Percentiles rank a stretch among this genome's conserved stretches.
Conservation (phyloP, 2,888 invertebrate species). For the Fragum whitleyi region DNA sequence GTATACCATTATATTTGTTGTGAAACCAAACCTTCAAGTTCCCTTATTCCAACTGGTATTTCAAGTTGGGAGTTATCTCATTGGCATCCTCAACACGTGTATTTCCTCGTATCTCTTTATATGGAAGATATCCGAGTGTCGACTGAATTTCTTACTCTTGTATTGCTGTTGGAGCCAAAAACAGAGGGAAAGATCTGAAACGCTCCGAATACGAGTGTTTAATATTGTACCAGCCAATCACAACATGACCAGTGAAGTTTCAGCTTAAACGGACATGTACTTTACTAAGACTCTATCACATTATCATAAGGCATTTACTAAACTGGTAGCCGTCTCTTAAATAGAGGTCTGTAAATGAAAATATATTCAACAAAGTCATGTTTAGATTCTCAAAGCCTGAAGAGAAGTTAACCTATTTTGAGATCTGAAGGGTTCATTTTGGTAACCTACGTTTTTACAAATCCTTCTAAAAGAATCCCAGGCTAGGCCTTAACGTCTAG, state of each 20-base stretch:
- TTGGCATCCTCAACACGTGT: not conserved
- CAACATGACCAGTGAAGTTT: not conserved
- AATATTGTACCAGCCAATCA: not conserved
- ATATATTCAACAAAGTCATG: no score
- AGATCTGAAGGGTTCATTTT: no score
- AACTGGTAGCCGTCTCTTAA: no score
- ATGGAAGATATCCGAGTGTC: constrained; percentile 2
- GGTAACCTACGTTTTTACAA: no score
- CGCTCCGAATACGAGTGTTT: not conserved
- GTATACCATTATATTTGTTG: not conserved
- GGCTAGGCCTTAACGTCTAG: no score
- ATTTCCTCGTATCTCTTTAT: constrained; percentile 6
- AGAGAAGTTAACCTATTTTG: no score
- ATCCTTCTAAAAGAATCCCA: no score
- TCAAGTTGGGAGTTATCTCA: not conserved
- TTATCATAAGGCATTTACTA: no score
- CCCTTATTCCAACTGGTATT: not conserved
- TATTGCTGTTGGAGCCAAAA: not conserved
- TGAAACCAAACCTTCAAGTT: not conserved
- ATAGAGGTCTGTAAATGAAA: no score
- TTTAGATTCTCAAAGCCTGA: no score
- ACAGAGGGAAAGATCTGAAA: not conserved
- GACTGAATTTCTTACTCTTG: not conserved
- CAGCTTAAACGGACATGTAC: not conserved
- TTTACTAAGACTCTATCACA: no score